Conservation (phyloP, 2,888 invertebrate genomes). For the Cephus pulcher region DNA sequence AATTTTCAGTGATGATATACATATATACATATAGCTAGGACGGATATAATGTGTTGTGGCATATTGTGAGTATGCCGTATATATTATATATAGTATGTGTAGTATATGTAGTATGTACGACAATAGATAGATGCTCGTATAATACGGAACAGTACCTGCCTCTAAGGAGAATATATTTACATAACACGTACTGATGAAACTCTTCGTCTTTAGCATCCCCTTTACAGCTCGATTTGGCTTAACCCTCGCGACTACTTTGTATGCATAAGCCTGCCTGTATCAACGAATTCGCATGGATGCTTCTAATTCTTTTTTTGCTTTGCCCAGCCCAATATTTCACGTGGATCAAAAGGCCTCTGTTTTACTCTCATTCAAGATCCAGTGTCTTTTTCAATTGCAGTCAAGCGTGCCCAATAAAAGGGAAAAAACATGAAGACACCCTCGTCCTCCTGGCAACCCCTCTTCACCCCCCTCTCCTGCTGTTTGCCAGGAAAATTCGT, state of each 20-base stretch:
- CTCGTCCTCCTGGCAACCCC: not conserved
- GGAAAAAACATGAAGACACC: not conserved
- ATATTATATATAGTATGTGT: no score
- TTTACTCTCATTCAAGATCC: not conserved
- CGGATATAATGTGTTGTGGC: not conserved
- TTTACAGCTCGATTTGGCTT: constrained; percentile 28
- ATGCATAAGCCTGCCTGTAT: constrained; percentile 27
- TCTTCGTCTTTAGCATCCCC: constrained; percentile 17
- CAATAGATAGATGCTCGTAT: no score
- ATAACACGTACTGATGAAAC: constrained; percentile 38
- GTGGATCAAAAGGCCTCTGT: not conserved
- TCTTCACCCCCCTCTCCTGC: not conserved
- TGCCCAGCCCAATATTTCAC: not conserved
- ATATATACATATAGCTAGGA: not conserved
- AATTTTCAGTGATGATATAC: not conserved
- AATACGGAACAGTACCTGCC: not conserved
- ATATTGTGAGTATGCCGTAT: not conserved
- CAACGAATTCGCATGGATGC: constrained; percentile 15
- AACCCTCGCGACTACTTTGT: constrained; percentile 29
- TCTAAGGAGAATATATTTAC: constrained; percentile 36
- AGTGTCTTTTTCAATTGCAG: constrained; percentile 6
- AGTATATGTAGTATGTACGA: no score
- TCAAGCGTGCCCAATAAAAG: constrained; percentile 42
- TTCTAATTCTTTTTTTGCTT: not conserved
- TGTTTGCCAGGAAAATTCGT: not conserved